Base-by-base conservation (phyloP, 2,113 vertebrate species). In the Bagarius yarrelli region DNA sequence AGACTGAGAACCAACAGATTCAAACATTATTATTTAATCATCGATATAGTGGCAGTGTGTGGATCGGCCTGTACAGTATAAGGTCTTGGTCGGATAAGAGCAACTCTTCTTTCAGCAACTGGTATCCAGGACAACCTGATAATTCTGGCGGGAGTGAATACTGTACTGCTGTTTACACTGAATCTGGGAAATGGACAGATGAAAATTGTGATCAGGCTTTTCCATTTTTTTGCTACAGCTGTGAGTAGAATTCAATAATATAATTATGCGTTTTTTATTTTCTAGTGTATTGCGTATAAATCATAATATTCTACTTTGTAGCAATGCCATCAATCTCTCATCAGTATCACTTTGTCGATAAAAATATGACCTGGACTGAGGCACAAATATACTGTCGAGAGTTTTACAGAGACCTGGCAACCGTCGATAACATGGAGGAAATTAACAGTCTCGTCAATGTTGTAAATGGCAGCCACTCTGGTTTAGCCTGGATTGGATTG, bases 81-180 rank as follows among this genome's bases (percentile, higher is more conserved):
- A 80, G 23, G 63, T 61, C 44, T 57, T 83, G 82, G 78, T 80
- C 82, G 52, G 79, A 78, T 78, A 60, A 73, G 74, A 84, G 83
- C 52, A 73, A 78, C 36, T 83, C 82, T 61, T 61, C 72, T 30
- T 80, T 80, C 11, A 83, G 1, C 57, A 21, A 83, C 72, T 80
- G 82, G 82, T 52, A 11, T 5, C 9, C 47, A 18, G 14, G 73
- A 4, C 32, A 84, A 12, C 79, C 83, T 32, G 73, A 78, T 70
- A 60, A 66, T 76, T 30, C 11, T 8, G 71, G 53, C 63, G 8
- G 61, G 47, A 55, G 11, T 16, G 69, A 61, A 56, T 25, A 19
- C 60, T 83, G 60, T 25, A 69, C 70, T 56, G 52, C 52, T 21
- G 77, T 53, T 57, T 66, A 57, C 0, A 83, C 27, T 74, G 14